A percentile compares a stretch with the other conserved stretches of the same genome.
Evolutionary conservation across 2,797 vertebrate genomes (phyloP).

Genomic region (Bucorvus abyssinicus): DNA sequence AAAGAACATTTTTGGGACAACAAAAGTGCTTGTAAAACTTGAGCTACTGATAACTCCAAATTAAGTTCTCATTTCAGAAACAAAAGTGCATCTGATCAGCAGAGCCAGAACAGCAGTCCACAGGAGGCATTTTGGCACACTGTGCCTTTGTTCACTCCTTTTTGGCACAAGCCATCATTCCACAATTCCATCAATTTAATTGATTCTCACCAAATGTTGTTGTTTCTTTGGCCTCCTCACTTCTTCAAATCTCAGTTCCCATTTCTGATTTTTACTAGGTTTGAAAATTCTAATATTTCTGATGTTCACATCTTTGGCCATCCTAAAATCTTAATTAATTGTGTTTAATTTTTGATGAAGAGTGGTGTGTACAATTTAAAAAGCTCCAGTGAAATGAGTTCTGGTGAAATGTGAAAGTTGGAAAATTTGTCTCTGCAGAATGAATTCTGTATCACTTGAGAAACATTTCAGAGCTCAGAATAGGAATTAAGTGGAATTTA

Average conservation of each 20-base stretch:
- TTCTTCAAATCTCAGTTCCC: background rate
- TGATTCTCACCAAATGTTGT: background rate
- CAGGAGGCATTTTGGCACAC: background rate
- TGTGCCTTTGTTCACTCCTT: background rate
- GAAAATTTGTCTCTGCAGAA: background rate
- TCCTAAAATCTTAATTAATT: background rate
- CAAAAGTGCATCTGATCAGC: background rate
- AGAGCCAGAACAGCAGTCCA: background rate
- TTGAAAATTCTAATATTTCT: background rate
- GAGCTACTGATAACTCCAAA: background rate
- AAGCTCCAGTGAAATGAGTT: background rate
- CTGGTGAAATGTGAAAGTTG: background rate
- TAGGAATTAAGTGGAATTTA: background rate
- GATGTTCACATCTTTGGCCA: background rate
- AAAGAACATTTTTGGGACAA: too few species aligned
- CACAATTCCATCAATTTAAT: background rate
- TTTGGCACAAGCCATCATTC: background rate
- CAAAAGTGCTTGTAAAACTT: background rate
- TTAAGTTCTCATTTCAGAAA: background rate
- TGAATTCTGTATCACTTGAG: background rate
- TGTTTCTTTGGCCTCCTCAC: background rate
- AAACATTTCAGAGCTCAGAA: background rate
- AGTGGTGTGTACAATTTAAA: background rate
- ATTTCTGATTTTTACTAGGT: background rate
- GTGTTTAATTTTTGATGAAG: background rate